Conservation (phyloP, 2,888 invertebrate species). For the Drosophila greeni region DNA sequence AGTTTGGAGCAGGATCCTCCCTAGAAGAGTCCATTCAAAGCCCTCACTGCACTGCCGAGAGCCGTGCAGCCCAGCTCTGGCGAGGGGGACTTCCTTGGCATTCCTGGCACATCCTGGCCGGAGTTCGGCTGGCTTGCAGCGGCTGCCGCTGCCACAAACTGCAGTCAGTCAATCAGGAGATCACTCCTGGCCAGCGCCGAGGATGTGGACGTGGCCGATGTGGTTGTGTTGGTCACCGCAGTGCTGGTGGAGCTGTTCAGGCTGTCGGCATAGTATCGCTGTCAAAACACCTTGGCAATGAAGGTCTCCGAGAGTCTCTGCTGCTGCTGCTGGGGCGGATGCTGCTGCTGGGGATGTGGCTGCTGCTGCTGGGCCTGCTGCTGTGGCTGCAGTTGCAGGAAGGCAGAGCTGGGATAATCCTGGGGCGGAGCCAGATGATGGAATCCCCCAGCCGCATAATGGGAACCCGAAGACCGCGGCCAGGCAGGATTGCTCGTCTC, state of each 20-base stretch:
- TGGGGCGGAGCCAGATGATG: slow-evolving; percentile 63
- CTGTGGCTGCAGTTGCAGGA: slow-evolving; percentile 69
- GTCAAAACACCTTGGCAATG: slow-evolving; percentile 80
- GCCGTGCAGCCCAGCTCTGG: slow-evolving; percentile 63
- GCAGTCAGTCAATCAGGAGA: slow-evolving; percentile 78
- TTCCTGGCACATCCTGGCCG: slow-evolving; percentile 4
- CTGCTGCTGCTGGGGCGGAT: slow-evolving; percentile 56
- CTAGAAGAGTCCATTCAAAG: slow-evolving; percentile 68
- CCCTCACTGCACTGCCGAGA: slow-evolving; percentile 71
- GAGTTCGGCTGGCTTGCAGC: slow-evolving; percentile 36
- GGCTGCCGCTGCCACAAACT: slow-evolving; percentile 69
- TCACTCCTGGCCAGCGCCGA: slow-evolving; percentile 33
- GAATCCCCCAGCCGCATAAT: slow-evolving; percentile 54
- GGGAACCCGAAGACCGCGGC: slow-evolving; percentile 55
- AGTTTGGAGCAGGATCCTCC: background rate
- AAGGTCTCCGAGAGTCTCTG: slow-evolving; percentile 76
- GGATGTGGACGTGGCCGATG: slow-evolving; percentile 23
- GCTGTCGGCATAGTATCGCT: slow-evolving; percentile 78
- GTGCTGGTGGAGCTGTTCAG: slow-evolving; percentile 57
- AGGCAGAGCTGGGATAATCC: slow-evolving; percentile 74
- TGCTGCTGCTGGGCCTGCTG: slow-evolving; percentile 48
- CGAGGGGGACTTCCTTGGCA: slow-evolving; percentile 23
- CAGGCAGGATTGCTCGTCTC: slow-evolving; percentile 73
- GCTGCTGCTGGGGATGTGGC: slow-evolving; percentile 41
- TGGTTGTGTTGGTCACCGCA: slow-evolving; percentile 31